Evolutionary conservation across 2,888 invertebrate species (phyloP).

Genomic region (Chrysopilus asiliformis): DNA sequence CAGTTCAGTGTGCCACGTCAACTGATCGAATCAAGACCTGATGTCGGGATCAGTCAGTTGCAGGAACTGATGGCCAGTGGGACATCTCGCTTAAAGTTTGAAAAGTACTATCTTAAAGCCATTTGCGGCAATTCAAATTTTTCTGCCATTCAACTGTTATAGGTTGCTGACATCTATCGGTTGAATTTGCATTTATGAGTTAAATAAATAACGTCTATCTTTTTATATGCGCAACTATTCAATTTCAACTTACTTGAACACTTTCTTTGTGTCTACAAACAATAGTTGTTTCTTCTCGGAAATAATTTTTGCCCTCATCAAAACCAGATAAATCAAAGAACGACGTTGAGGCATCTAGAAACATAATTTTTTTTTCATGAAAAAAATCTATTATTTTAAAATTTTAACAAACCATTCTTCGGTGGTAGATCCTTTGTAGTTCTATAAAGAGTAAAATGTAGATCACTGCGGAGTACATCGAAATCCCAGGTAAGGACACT

Average conservation of each 20-base stretch:
- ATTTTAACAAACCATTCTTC: constrained; percentile 24
- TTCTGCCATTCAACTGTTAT: too few relatives aligned
- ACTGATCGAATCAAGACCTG: too few relatives aligned
- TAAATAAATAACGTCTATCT: too few relatives aligned
- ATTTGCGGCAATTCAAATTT: too few relatives aligned
- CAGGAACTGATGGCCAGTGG: too few relatives aligned
- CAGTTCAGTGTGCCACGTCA: too few relatives aligned
- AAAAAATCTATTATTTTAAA: not conserved
- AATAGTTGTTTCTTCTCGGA: constrained; percentile 66
- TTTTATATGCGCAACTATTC: too few relatives aligned
- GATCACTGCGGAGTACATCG: constrained; percentile 80
- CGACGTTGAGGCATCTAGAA: constrained; percentile 36
- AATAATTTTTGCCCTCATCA: constrained; percentile 63
- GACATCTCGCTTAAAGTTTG: too few relatives aligned
- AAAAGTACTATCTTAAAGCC: too few relatives aligned
- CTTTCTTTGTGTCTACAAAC: constrained; percentile 86
- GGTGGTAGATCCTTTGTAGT: constrained; percentile 26
- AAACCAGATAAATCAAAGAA: constrained; percentile 52
- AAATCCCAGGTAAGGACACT: constrained; percentile 95
- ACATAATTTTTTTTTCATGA: not conserved
- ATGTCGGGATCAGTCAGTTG: too few relatives aligned
- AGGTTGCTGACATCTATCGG: too few relatives aligned
- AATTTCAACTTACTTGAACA: constrained; percentile 63
- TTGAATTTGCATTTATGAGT: too few relatives aligned
- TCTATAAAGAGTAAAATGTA: constrained; percentile 63